Percentiles rank a stretch among this genome's conserved stretches.
Conservation (phyloP, 2,113 vertebrate genomes). For the Odobenus rosmarus region DNA sequence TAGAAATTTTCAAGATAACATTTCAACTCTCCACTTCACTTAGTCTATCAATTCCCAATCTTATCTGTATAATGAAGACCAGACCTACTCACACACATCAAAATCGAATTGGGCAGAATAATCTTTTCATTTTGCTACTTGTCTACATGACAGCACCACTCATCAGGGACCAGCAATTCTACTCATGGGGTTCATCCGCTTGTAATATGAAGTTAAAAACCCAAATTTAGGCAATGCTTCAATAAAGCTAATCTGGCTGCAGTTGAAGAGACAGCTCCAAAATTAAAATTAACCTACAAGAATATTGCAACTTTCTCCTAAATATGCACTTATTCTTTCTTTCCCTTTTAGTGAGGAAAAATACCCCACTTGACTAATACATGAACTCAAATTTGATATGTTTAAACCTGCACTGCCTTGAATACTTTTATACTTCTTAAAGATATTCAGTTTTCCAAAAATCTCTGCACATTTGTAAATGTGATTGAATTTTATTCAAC, state of each 20-base stretch:
- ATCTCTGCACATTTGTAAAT: neutral
- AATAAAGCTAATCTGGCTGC: neutral
- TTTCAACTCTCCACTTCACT: neutral
- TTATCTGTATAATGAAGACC: neutral
- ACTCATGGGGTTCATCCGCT: neutral
- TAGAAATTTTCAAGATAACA: neutral
- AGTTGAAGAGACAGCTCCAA: neutral
- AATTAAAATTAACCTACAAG: neutral
- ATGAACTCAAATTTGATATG: neutral
- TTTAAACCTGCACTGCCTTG: neutral
- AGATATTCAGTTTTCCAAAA: neutral
- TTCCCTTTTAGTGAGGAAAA: neutral
- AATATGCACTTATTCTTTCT: neutral
- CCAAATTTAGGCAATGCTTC: neutral
- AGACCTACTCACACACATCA: neutral
- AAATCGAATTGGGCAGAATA: neutral
- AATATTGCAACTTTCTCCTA: neutral
- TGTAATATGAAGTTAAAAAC: neutral
- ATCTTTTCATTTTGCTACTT: conserved; percentile 7
- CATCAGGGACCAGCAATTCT: neutral
- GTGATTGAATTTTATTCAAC: neutral
- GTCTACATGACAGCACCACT: neutral
- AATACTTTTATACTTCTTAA: neutral
- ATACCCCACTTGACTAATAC: neutral
- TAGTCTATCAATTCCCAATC: neutral